Evolutionary conservation across 2,797 vertebrate genomes (phyloP).

Genomic region (Aselliscus stoliczkanus): DNA sequence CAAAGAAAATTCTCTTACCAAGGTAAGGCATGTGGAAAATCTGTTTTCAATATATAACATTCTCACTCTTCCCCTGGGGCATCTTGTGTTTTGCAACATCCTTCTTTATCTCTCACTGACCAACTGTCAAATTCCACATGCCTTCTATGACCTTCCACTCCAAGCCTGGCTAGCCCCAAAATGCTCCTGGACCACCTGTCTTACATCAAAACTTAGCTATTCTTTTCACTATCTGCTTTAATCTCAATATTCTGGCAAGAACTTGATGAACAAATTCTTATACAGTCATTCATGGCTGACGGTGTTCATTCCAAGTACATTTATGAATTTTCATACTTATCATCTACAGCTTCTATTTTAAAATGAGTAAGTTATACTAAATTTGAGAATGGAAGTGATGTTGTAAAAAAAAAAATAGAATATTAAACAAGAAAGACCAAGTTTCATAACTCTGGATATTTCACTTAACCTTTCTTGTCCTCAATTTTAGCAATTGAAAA

Average conservation of each 20-base stretch:
- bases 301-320: not conserved
- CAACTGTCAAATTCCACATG: not conserved
- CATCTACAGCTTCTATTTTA: not conserved
- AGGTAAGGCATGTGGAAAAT: not conserved
- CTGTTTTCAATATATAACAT: not conserved
- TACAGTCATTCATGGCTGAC: not conserved
- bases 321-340: not conserved
- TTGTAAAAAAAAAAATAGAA: not conserved
- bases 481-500: conserved; percentile 14
- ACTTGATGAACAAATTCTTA: conserved; percentile 19
- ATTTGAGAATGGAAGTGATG: not conserved
- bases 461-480: not conserved
- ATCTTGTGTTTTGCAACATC: not conserved
- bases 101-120: not conserved
- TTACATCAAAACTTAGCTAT: not conserved
- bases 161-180: not conserved
- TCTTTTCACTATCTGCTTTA: not conserved
- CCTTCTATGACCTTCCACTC: not conserved
- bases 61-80: not conserved
- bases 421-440: not conserved
- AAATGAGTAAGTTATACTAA: not conserved
- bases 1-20: not conserved
- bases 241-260: not conserved
- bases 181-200: not conserved
- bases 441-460: not conserved